Evolutionary conservation across 2,113 vertebrate species (phyloP).

Genomic region (Arenaria interpres): DNA sequence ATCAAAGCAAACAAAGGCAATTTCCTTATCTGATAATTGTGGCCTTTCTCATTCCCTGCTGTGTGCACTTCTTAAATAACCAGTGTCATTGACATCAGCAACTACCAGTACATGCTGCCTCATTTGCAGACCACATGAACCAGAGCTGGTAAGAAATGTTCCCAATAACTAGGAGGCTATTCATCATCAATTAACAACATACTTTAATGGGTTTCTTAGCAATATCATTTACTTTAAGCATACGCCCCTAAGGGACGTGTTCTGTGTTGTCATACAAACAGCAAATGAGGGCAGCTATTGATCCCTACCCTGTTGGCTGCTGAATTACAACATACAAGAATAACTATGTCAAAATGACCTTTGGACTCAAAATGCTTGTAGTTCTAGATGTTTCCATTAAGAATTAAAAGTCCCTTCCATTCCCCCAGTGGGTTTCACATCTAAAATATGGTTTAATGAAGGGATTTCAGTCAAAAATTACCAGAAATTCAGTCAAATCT

Average conservation of each 20-base stretch:
- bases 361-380: neutral
- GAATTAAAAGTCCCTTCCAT: neutral
- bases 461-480: neutral
- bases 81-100: conserved; percentile 25
- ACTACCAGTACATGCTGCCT: conserved; percentile 9
- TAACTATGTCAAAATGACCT: neutral
- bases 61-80: neutral
- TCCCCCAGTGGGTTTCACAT: neutral
- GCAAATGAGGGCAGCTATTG: conserved; percentile 16
- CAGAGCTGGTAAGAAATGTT: conserved; percentile 36
- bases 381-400: neutral
- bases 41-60: neutral
- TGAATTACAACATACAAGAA: neutral
- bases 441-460: neutral
- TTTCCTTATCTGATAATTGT: conserved; percentile 17
- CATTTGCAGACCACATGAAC: conserved; percentile 10
- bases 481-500: neutral
- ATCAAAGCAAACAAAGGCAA: conserved; percentile 23
- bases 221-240: conserved; percentile 30
- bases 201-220: conserved; percentile 41
- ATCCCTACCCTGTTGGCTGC: neutral
- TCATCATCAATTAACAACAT: conserved; percentile 29
- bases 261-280: conserved; percentile 37
- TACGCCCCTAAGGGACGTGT: neutral
- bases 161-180: conserved; percentile 10